A percentile compares a stretch with the other conserved stretches of the same genome.
These are phyloP conservation scores for Scylla paramamosain DNA, from an alignment of 1,140 invertebrate species.

Conservation along the genomic window DNA sequence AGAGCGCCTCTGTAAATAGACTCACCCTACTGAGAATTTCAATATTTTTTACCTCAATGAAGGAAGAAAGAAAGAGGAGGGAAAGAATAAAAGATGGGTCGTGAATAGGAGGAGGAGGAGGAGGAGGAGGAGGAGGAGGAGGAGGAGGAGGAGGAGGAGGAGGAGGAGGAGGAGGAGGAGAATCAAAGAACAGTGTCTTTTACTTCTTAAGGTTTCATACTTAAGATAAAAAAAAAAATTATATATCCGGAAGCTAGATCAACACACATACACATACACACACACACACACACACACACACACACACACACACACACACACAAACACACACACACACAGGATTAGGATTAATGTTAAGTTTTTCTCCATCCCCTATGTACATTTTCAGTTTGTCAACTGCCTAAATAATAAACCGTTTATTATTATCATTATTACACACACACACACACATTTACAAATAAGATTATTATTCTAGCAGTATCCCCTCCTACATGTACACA, in stretches of 20 bases:
- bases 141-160: neutral
- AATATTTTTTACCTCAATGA: neutral
- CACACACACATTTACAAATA: too few species aligned
- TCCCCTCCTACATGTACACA: too few species aligned
- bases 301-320: too few species aligned
- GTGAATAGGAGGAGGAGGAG: neutral
- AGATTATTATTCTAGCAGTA: too few species aligned
- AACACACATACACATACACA: neutral
- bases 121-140: constrained; percentile 17
- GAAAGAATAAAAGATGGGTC: neutral
- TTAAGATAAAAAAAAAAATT: neutral
- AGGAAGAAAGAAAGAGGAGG: neutral
- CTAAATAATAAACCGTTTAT: too few species aligned
- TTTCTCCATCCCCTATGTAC: too few species aligned
- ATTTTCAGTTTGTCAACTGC: too few species aligned
- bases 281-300: too few species aligned
- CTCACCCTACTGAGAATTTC: neutral
- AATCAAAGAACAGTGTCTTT: neutral
- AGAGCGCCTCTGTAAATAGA: neutral
- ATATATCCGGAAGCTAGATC: neutral
- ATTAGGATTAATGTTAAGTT: too few species aligned
- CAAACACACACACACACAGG: too few species aligned
- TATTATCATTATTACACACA: too few species aligned
- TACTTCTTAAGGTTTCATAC: neutral
- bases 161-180: too few species aligned